A percentile compares a stretch with the other conserved stretches of the same genome.
These are phyloP conservation scores for Syngnathoides biaculeatus DNA, from an alignment of 2,113 vertebrate species.

Conservation along the genomic window DNA sequence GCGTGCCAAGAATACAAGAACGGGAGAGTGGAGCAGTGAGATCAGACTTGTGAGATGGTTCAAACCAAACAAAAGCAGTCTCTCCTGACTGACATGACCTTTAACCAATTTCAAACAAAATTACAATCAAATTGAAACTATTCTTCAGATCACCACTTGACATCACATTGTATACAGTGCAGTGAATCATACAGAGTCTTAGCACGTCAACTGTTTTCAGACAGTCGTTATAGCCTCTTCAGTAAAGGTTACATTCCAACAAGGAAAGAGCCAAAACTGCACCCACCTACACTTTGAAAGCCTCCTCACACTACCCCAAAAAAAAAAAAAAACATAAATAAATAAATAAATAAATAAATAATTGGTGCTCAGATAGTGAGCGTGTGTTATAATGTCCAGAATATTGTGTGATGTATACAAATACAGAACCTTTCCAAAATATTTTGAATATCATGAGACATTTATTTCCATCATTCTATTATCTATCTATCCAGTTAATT, in stretches of 20 bases:
- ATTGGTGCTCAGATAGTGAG: too few relatives aligned
- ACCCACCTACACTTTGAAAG: too few relatives aligned
- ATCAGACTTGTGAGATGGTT: background rate
- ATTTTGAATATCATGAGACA: too few relatives aligned
- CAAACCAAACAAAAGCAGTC: background rate
- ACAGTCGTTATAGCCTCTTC: conserved; percentile 39
- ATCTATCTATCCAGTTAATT: too few relatives aligned
- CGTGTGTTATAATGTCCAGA: too few relatives aligned
- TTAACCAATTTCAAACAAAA: background rate
- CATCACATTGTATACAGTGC: background rate
- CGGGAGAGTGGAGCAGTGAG: background rate
- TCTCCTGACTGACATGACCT: background rate
- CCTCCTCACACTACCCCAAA: too few relatives aligned
- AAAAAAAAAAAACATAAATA: too few relatives aligned
- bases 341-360: too few relatives aligned
- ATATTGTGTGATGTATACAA: too few relatives aligned
- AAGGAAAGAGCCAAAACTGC: conserved; percentile 10
- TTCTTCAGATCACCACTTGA: background rate
- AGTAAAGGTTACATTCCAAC: conserved; percentile 31
- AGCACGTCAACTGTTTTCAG: conserved; percentile 18
- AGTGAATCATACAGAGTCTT: background rate
- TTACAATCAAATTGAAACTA: background rate
- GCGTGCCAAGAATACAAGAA: background rate
- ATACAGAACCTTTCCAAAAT: too few relatives aligned
- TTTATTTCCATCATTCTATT: too few relatives aligned